Evolutionary conservation across 2,113 vertebrate genomes (phyloP), one percentile per base, ranked within the genome.

Genomic region (Callospermophilus lateralis): DNA sequence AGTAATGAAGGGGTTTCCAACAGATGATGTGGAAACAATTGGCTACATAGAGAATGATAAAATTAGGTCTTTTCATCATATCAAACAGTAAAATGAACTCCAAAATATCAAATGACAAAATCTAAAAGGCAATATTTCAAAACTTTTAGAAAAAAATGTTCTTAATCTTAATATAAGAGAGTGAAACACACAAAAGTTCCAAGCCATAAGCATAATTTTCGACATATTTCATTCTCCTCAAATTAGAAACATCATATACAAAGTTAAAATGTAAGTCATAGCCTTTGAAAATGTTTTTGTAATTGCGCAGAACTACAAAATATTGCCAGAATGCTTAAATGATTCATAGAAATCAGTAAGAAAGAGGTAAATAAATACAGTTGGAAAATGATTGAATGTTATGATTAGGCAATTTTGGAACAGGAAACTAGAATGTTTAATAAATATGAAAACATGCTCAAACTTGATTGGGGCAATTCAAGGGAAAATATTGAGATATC

Each of bases 331-430:
- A 4, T 76, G 34, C 5, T 37, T 58, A 96, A 95, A 78, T 7
- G 67, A 68, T 11, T 79, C 13, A 87, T 45, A 32, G 37, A 85
- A 63, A 72, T 81, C 17, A 63, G 20, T 81, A 63, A 65, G 10
- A 65, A 76, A 90, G 17, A 34, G 8, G 1, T 80, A 76, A 68
- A 70, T 88, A 45, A 89, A 42, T 67, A 10, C 45, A 81, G 32
- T 42, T 53, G n/a, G 53, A 96, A 87, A 86, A 94, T 39, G 7
- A 89, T 19, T 67, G 65, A 70, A 79, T 78, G 30, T 80, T 51
- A 89, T 37, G 7, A 34, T 63, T 58, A 48, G 12, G 9, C 17
- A 61, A 10, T 91, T 81, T 85, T 1, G 32, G 3, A 24, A 51
- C 6, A 58, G 5, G n/a, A 88, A 90, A 58, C 39, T 84, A 3